A percentile compares a stretch with the other conserved stretches of the same genome.
Evolutionary conservation across 2,797 vertebrate species (phyloP).

Genomic region (Pseudopleuronectes americanus): DNA sequence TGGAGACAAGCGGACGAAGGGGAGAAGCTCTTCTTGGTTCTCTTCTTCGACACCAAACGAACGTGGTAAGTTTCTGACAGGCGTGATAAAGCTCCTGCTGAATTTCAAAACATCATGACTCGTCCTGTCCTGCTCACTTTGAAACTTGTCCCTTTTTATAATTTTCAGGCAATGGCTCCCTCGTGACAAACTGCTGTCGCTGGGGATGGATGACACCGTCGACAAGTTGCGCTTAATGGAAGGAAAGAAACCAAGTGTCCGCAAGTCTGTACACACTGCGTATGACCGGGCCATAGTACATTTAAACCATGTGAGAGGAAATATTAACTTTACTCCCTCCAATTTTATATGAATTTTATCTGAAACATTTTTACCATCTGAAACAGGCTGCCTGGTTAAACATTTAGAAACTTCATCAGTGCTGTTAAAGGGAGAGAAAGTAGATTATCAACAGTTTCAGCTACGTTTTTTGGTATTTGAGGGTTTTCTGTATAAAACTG

Average conservation of each 20-base stretch:
- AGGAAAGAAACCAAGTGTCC: slow-evolving; percentile 96
- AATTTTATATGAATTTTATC: slow-evolving; percentile 87
- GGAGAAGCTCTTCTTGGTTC: slow-evolving; percentile 95
- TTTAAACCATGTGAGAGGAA: slow-evolving; percentile 91
- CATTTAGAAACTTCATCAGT: slow-evolving; percentile 47
- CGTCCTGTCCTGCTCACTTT: slow-evolving; percentile 3
- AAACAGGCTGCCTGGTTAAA: slow-evolving; percentile 43
- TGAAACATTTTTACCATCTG: slow-evolving; percentile 50
- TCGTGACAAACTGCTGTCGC: slow-evolving; percentile 90
- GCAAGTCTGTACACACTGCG: slow-evolving; percentile 97
- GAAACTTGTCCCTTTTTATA: slow-evolving; percentile 18
- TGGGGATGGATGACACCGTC: slow-evolving; percentile 94
- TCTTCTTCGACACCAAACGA: slow-evolving; percentile 99
- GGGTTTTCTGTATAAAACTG: slow-evolving; percentile 46
- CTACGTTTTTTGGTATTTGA: slow-evolving; percentile 20
- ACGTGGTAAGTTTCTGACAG: slow-evolving; percentile 89
- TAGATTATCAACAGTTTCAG: slow-evolving; percentile 28
- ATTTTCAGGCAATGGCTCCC: slow-evolving; percentile 96
- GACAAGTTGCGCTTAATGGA: slow-evolving; percentile 97
- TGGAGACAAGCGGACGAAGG: slow-evolving; percentile 88
- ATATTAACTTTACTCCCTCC: slow-evolving; percentile 90
- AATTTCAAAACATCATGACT: slow-evolving; percentile 9
- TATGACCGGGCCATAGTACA: slow-evolving; percentile 96
- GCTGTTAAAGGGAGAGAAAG: slow-evolving; percentile 26
- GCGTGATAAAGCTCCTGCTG: slow-evolving; percentile 11